Base-by-base conservation (phyloP, 2,888 invertebrate genomes). In the Oxycera nigricornis region DNA sequence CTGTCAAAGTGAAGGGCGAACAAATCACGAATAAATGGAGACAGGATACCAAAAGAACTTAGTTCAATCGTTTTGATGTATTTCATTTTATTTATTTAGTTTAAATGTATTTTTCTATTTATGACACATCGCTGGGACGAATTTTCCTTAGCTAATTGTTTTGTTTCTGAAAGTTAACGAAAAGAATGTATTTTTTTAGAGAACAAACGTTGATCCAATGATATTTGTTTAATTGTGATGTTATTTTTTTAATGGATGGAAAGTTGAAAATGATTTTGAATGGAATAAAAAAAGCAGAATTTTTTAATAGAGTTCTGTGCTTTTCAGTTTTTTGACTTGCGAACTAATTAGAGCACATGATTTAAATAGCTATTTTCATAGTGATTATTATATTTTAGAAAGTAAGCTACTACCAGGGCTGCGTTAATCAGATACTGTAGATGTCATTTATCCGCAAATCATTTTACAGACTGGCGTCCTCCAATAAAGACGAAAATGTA, bases 201-300 rank as follows among this genome's bases (percentile, higher is more conserved):
- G 1, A 39, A 65, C 4, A 14, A 22, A 41, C 1, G 24, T n/a
- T 4, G 20, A 24, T 55, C 20, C 11, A 30, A 22, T 39, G n/a
- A 24, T 24, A 41, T 11, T 39, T 2, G 3, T 24, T 65, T 22
- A 24, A 65, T 65, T 65, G 65, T 65, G 65, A 65, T 65, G 65
- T 41, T 24, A 22, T 24, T 39, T 65, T 65, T 41, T 41, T n/a
- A n/a, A 65, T 41, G 65, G 41, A 65, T 65, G 65, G 65, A 65
- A 22, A 65, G 65, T 41, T 65, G 2, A 41, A 41, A 9, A 4
- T 30, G 11, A 22, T 22, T 1, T 11, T 22, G 24, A 65, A 24
- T 22, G 39, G 14, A 35, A 35, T 62, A 31, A 62, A 59, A 28
- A 11, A 55, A 24, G 59, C 30, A 59, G 59, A 59, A 22, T 28